These are phyloP conservation scores for Pungitius pungitius DNA, from an alignment of 2,113 vertebrate species.

Conservation along the genomic window DNA sequence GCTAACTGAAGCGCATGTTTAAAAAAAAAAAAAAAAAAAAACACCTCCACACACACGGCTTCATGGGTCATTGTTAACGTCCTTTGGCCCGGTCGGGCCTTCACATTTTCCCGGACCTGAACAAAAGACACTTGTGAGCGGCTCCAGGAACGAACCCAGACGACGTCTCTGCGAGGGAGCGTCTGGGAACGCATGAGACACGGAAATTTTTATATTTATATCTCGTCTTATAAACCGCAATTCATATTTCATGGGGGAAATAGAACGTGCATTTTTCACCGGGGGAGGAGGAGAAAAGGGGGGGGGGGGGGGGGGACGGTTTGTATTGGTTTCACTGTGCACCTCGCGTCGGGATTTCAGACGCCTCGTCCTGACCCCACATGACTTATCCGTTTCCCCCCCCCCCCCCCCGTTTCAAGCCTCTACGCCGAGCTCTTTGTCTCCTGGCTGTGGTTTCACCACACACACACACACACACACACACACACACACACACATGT, in stretches of 20 bases:
- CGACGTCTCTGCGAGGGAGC: conserved; percentile 16
- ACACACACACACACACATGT: too few species aligned
- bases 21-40: conserved; percentile 38
- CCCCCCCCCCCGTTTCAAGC: neutral
- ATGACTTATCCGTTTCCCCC: too few species aligned
- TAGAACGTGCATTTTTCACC: conserved; percentile 70
- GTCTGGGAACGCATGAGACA: conserved; percentile 55
- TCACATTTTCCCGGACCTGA: neutral
- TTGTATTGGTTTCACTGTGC: conserved; percentile 42
- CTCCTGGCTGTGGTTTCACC: neutral
- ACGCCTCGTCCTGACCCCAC: too few species aligned
- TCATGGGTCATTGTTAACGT: conserved; percentile 43
- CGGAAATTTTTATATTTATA: conserved; percentile 67
- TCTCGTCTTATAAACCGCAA: conserved; percentile 69
- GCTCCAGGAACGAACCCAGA: conserved; percentile 27
- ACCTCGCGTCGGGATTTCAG: conserved; percentile 37
- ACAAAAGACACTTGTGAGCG: neutral
- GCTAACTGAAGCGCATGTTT: conserved; percentile 43
- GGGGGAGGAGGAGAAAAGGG: conserved; percentile 1
- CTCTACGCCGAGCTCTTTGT: neutral
- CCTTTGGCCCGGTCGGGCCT: conserved; percentile 13
- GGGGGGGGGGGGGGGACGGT: neutral
- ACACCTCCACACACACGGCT: conserved; percentile 35
- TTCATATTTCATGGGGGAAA: conserved; percentile 75
- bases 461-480: too few species aligned